Percentiles rank a stretch among this genome's conserved stretches.
These are phyloP conservation scores for Cydia fagiglandana DNA, from an alignment of 1,140 invertebrate genomes.

Conservation along the genomic window DNA sequence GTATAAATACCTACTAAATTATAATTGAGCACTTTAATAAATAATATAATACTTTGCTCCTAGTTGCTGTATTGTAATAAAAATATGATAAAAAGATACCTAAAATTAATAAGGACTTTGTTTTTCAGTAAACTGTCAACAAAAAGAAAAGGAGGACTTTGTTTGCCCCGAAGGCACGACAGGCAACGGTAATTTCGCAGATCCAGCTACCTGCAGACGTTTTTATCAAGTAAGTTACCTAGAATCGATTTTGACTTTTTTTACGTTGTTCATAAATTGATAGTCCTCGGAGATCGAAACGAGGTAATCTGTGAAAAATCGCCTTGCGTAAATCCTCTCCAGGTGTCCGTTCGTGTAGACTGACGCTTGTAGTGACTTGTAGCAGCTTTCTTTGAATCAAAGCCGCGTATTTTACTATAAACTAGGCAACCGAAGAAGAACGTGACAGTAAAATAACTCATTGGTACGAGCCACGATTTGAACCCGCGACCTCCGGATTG, in stretches of 20 bases:
- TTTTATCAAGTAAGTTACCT: constrained; percentile 88
- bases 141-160: constrained; percentile 72
- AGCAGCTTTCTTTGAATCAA: background rate
- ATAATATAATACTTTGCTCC: too few species aligned
- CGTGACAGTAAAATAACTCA: too few species aligned
- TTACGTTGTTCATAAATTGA: constrained; percentile 24
- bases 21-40: too few species aligned
- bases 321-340: background rate
- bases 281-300: background rate
- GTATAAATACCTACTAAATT: too few species aligned
- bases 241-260: constrained; percentile 1
- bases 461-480: too few species aligned
- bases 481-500: too few species aligned
- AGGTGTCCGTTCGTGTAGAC: background rate
- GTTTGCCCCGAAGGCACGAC: constrained; percentile 73
- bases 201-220: constrained; percentile 90
- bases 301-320: constrained; percentile 21
- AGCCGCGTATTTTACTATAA: background rate
- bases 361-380: background rate
- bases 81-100: background rate
- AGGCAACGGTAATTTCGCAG: constrained; percentile 94
- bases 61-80: too few species aligned
- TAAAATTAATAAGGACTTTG: constrained; percentile 32
- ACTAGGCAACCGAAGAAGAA: too few species aligned
- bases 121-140: constrained; percentile 63